phyloP scores from a whole-genome alignment of 1,140 invertebrate genomes.

The Delia radicum region DNA sequence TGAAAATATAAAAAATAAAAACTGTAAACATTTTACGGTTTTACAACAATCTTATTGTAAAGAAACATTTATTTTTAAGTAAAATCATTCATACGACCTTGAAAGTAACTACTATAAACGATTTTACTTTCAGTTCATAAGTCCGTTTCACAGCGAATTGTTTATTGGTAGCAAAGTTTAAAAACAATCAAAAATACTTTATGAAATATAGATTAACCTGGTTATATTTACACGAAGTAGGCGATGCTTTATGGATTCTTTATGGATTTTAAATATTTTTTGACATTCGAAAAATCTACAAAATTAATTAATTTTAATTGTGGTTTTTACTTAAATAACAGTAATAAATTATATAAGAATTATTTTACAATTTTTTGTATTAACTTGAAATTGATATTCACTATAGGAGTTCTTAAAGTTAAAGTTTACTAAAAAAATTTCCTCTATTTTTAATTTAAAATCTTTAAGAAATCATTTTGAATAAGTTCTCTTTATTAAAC shows the following conservation, averaged over 20 bases:
- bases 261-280: neutral
- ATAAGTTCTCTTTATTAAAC: too few species aligned
- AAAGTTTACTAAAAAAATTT: too few species aligned
- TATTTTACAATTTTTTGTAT: too few species aligned
- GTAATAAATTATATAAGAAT: neutral
- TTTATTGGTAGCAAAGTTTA: neutral
- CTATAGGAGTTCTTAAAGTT: too few species aligned
- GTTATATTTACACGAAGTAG: neutral
- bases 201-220: neutral
- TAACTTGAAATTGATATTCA: too few species aligned
- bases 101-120: neutral
- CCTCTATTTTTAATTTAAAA: too few species aligned
- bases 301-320: neutral
- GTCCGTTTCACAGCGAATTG: neutral
- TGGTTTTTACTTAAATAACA: neutral
- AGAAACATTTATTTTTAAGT: neutral
- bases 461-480: too few species aligned
- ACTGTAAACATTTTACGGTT: neutral
- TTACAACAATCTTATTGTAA: neutral
- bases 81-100: neutral
- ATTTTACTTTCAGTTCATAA: neutral
- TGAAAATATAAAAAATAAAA: neutral
- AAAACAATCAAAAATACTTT: neutral
- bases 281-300: neutral
- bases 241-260: neutral